phyloP scores from a whole-genome alignment of 2,888 invertebrate species.

The Neoitamus cyanurus region DNA sequence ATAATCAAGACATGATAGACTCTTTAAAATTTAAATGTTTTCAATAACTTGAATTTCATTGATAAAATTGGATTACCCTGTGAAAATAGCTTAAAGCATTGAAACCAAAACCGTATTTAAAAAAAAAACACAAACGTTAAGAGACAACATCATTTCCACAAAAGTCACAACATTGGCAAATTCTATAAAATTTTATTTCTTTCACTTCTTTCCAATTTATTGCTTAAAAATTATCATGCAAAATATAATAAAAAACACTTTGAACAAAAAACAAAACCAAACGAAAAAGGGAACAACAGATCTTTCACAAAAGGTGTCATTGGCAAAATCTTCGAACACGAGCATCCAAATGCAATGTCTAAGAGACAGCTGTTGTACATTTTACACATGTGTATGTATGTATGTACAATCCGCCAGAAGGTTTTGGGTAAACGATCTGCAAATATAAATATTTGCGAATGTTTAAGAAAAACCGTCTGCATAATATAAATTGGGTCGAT shows the following conservation, averaged over 20 bases:
- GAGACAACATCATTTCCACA: too few relatives aligned
- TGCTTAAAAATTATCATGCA: too few relatives aligned
- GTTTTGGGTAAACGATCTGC: neutral
- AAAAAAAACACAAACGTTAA: too few relatives aligned
- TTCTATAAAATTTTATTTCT: too few relatives aligned
- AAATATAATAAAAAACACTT: too few relatives aligned
- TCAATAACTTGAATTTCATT: neutral
- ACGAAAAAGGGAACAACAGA: neutral
- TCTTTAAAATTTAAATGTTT: neutral
- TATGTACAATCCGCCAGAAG: neutral
- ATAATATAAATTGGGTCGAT: neutral
- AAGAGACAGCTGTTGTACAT: neutral
- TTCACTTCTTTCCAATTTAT: too few relatives aligned
- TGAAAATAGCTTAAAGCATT: too few relatives aligned
- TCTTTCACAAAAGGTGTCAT: neutral
- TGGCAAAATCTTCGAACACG: neutral
- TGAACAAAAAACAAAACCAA: too few relatives aligned
- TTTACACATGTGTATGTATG: neutral
- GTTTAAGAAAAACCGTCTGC: neutral
- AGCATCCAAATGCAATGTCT: neutral
- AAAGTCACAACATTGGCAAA: neutral
- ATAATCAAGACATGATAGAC: too few relatives aligned
- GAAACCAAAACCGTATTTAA: too few relatives aligned
- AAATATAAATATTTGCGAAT: neutral
- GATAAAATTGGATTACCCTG: neutral